Evolutionary conservation across 2,888 invertebrate species (phyloP).

Genomic region (Latrodectus elegans): DNA sequence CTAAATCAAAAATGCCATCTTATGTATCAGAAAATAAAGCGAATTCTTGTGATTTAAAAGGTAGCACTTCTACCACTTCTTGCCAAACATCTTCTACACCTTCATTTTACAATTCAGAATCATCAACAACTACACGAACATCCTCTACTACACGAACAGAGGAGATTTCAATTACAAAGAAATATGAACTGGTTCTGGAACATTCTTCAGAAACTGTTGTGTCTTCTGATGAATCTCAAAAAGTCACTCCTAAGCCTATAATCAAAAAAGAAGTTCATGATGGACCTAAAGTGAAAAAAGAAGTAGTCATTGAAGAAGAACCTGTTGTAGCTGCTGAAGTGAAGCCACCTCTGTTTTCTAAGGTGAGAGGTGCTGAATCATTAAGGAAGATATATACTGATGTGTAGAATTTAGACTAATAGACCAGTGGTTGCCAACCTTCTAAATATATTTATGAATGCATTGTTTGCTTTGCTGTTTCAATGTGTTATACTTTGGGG

Average conservation of each 20-base stretch:
- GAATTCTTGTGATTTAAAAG: slow-evolving; percentile 24
- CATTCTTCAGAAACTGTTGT: slow-evolving; percentile 36
- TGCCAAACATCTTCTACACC: slow-evolving; percentile 49
- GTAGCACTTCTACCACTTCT: slow-evolving; percentile 29
- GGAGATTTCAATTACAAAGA: slow-evolving; percentile 61
- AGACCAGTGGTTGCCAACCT: slow-evolving; percentile 67
- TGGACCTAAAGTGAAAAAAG: slow-evolving; percentile 52
- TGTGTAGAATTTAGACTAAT: slow-evolving; percentile 34
- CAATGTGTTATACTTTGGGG: slow-evolving; percentile 18
- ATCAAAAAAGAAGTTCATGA: slow-evolving; percentile 59
- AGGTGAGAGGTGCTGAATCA: slow-evolving; percentile 68
- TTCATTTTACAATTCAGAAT: slow-evolving; percentile 28
- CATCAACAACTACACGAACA: slow-evolving; percentile 48
- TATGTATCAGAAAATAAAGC: slow-evolving; percentile 27
- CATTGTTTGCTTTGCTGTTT: slow-evolving; percentile 24
- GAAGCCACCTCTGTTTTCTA: slow-evolving; percentile 66
- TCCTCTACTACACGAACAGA: slow-evolving; percentile 43
- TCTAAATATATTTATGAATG: slow-evolving; percentile 26
- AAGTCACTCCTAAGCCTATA: slow-evolving; percentile 57
- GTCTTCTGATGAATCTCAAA: slow-evolving; percentile 10
- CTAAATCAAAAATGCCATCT: slow-evolving; percentile 4
- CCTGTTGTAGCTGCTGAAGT: slow-evolving; percentile 66
- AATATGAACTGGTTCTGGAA: slow-evolving; percentile 54
- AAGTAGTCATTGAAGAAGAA: slow-evolving; percentile 67
- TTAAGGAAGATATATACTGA: slow-evolving; percentile 63